A percentile compares a stretch with the other conserved stretches of the same genome.
These are phyloP conservation scores for Pelvicachromis taeniatus DNA, from an alignment of 2,113 vertebrate species.

Conservation along the genomic window DNA sequence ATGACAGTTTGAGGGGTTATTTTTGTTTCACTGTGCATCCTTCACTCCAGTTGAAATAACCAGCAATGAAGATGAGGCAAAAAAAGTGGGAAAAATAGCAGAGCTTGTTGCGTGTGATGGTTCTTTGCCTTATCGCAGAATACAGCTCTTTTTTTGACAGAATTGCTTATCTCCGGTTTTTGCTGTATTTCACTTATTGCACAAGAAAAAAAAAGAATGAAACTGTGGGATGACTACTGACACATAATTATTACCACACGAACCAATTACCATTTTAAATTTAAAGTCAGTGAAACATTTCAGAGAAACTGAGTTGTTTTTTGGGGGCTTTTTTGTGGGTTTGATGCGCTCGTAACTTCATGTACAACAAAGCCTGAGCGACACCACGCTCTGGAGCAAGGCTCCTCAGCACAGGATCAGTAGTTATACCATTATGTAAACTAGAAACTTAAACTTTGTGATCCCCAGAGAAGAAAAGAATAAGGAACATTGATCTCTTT, in stretches of 20 bases:
- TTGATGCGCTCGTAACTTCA: neutral
- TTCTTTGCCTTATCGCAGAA: slow-evolving; percentile 48
- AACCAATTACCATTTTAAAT: neutral
- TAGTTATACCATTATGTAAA: neutral
- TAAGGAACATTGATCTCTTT: neutral
- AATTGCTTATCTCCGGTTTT: slow-evolving; percentile 30
- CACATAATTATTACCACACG: neutral
- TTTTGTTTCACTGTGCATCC: neutral
- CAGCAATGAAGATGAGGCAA: slow-evolving; percentile 13
- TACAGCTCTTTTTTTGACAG: slow-evolving; percentile 45
- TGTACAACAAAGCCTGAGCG: neutral
- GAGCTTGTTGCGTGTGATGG: neutral
- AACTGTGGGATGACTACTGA: neutral
- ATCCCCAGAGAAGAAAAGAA: neutral
- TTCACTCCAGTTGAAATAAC: slow-evolving; percentile 15
- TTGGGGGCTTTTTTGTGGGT: neutral
- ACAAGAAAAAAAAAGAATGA: neutral
- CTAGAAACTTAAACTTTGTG: neutral
- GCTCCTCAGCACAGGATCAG: neutral
- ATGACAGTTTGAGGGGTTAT: neutral
- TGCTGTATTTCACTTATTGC: slow-evolving; percentile 15
- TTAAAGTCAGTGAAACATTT: neutral
- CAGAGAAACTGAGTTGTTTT: neutral
- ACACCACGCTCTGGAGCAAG: neutral
- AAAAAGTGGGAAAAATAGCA: neutral